Evolutionary conservation across 92 coral and sea anemone species (phyloP).

Genomic region (Epizoanthus scotinus): DNA sequence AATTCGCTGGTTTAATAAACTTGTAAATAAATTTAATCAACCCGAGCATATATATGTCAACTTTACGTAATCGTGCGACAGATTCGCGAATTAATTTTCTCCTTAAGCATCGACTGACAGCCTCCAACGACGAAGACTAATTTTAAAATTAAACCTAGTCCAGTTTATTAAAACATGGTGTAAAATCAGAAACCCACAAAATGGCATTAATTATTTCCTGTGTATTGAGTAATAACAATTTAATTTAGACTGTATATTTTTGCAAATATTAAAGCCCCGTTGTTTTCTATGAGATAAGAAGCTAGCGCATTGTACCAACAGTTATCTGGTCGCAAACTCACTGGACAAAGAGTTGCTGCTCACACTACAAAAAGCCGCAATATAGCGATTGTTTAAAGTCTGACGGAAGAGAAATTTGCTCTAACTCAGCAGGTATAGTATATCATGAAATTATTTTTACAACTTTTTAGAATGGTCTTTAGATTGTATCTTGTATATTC

Average conservation of each 20-base stretch:
- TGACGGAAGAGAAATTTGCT: too few species aligned
- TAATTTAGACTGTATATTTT: constrained; percentile 28
- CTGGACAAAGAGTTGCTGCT: too few species aligned
- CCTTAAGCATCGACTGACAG: background rate
- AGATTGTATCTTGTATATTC: too few species aligned
- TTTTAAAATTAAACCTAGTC: background rate
- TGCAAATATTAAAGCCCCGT: constrained; percentile 17
- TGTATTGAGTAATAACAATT: constrained; percentile 18
- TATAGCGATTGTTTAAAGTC: too few species aligned
- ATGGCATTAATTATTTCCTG: constrained; percentile 24
- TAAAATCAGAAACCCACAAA: constrained; percentile 27
- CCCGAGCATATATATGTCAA: background rate
- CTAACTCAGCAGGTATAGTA: too few species aligned
- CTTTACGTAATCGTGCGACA: background rate
- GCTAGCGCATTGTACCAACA: too few species aligned
- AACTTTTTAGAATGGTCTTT: too few species aligned
- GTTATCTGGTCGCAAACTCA: too few species aligned
- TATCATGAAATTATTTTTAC: too few species aligned
- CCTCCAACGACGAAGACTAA: background rate
- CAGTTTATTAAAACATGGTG: constrained; percentile 26
- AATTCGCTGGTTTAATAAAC: background rate
- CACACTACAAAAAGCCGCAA: too few species aligned
- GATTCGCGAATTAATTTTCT: background rate
- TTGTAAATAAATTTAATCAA: constrained; percentile 4
- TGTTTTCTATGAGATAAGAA: constrained; percentile 13